These are phyloP conservation scores for Cricetomys ansorgei DNA, from an alignment of 2,113 vertebrate genomes.

Conservation along the genomic window DNA sequence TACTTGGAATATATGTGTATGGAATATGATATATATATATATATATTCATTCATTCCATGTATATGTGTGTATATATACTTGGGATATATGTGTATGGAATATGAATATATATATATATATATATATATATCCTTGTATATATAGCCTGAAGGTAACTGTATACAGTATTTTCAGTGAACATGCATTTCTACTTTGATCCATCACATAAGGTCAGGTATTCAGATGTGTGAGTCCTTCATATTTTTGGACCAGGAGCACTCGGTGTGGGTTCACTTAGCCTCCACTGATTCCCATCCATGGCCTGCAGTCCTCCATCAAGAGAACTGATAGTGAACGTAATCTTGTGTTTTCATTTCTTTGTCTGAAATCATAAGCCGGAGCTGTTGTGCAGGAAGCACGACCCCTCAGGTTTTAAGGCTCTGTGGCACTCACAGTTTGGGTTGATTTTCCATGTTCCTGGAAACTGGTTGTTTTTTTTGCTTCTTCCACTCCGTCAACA, in stretches of 20 bases:
- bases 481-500: slow-evolving; percentile 28
- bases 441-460: slow-evolving; percentile 60
- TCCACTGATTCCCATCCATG: background rate
- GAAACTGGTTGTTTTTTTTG: slow-evolving; percentile 28
- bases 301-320: accelerated
- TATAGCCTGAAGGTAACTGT: background rate
- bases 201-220: background rate
- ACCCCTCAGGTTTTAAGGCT: slow-evolving; percentile 20
- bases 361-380: background rate
- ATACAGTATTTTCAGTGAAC: background rate
- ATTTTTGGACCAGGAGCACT: background rate
- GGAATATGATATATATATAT: too few relatives aligned
- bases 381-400: background rate
- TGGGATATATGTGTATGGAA: too few relatives aligned
- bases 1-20: too few relatives aligned
- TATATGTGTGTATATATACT: too few relatives aligned
- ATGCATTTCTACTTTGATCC: background rate
- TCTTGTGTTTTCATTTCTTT: background rate
- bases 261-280: background rate
- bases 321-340: background rate
- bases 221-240: background rate
- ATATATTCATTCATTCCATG: background rate
- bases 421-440: slow-evolving; percentile 4
- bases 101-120: too few relatives aligned
- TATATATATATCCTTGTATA: background rate